Evolutionary conservation across 1,140 invertebrate genomes (phyloP).

Genomic region (Rhagoletis zephyria): DNA sequence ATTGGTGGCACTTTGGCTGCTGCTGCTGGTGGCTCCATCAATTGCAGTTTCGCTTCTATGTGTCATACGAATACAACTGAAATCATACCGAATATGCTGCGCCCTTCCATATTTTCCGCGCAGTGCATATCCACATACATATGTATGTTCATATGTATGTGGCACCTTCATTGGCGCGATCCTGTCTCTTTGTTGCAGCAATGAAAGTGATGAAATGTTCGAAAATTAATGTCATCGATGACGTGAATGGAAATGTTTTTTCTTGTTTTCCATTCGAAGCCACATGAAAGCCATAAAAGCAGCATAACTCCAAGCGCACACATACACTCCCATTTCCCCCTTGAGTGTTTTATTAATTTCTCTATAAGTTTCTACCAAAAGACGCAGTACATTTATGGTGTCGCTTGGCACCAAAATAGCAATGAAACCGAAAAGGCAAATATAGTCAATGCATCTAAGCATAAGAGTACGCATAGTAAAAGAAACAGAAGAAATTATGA

Average conservation of each 20-base stretch:
- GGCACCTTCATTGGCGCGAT: constrained; percentile 30
- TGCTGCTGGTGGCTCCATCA: not conserved
- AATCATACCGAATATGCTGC: not conserved
- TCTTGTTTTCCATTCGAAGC: constrained; percentile 5
- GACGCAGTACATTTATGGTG: not conserved
- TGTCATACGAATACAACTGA: not conserved
- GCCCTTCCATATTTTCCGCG: not conserved
- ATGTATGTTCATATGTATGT: not conserved
- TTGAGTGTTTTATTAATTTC: not conserved
- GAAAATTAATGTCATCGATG: constrained; percentile 71
- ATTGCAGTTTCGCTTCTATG: not conserved
- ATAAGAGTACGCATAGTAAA: constrained; percentile 52
- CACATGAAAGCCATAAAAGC: constrained; percentile 19
- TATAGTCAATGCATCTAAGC: not conserved
- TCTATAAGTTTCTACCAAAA: no score
- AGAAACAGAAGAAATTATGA: constrained; percentile 67
- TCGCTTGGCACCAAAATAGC: constrained; percentile 65
- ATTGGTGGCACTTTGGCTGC: constrained; percentile 52
- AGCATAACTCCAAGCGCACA: not conserved
- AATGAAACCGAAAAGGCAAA: constrained; percentile 13
- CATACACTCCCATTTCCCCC: not conserved
- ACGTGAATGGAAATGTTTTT: constrained; percentile 59
- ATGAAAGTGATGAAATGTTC: constrained; percentile 57
- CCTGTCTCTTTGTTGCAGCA: constrained; percentile 22
- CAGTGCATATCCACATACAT: not conserved